These are phyloP conservation scores for Teinopalpus imperialis DNA, from an alignment of 2,888 invertebrate species.

Conservation along the genomic window DNA sequence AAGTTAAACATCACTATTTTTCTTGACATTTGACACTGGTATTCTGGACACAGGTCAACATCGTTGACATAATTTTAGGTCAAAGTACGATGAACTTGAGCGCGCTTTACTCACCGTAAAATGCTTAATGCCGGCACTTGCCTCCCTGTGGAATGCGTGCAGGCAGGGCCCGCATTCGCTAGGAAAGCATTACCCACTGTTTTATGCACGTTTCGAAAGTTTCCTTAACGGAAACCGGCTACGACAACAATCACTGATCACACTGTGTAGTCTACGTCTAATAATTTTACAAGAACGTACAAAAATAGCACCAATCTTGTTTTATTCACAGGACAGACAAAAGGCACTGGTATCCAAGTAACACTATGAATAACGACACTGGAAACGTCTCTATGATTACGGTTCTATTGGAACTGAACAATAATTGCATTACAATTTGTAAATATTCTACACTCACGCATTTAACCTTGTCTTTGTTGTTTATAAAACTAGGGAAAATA, in stretches of 20 bases:
- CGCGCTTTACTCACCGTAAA: conserved; percentile 78
- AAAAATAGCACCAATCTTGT: conserved; percentile 65
- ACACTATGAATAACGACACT: conserved; percentile 56
- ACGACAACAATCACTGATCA: conserved; percentile 80
- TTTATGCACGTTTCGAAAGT: conserved; percentile 80
- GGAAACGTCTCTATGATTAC: conserved; percentile 43
- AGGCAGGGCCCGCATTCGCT: conserved; percentile 76
- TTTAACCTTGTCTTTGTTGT: conserved; percentile 55
- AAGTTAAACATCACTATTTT: conserved; percentile 26
- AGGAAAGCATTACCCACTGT: conserved; percentile 78
- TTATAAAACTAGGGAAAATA: conserved; percentile 52
- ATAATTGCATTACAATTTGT: conserved; percentile 40
- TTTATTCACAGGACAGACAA: conserved; percentile 73
- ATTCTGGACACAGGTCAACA: conserved; percentile 28
- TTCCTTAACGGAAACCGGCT: conserved; percentile 77
- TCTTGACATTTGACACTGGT: conserved; percentile 56
- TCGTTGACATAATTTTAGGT: conserved; percentile 59
- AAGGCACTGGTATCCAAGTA: conserved; percentile 74
- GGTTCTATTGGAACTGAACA: conserved; percentile 40
- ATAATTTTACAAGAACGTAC: conserved; percentile 62
- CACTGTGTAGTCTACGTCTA: conserved; percentile 64
- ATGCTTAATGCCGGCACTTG: conserved; percentile 79
- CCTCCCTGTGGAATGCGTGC: conserved; percentile 78
- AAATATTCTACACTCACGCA: conserved; percentile 54
- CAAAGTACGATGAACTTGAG: conserved; percentile 79